phyloP scores from a whole-genome alignment of 2,888 invertebrate species.

The Leptopilina myrica region DNA sequence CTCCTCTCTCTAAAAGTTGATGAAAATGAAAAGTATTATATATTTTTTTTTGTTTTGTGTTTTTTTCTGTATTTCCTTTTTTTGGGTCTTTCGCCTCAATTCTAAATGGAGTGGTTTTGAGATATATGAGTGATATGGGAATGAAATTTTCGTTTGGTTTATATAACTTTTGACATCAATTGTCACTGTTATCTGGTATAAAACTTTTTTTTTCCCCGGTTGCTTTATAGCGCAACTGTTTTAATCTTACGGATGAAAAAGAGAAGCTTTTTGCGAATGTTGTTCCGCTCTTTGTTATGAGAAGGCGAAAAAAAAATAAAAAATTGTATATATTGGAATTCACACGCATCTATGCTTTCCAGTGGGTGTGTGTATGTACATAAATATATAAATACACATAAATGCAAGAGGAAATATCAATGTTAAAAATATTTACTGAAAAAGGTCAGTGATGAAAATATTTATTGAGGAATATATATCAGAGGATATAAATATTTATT shows the following conservation, averaged over 20 bases:
- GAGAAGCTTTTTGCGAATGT: not conserved
- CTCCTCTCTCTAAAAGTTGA: not conserved
- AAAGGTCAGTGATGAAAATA: not conserved
- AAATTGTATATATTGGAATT: too few species aligned
- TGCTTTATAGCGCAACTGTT: not conserved
- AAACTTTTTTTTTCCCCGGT: not conserved
- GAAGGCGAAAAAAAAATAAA: not conserved
- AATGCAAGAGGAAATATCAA: not conserved
- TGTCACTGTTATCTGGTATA: conserved; percentile 12
- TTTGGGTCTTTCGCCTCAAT: conserved; percentile 3
- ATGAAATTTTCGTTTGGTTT: conserved; percentile 6
- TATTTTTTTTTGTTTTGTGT: too few species aligned
- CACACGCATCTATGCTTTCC: too few species aligned
- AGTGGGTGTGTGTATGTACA: too few species aligned
- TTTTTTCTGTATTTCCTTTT: not conserved
- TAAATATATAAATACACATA: too few species aligned
- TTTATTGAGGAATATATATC: not conserved
- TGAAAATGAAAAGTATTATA: conserved; percentile 6
- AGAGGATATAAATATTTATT: too few species aligned
- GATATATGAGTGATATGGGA: conserved; percentile 3
- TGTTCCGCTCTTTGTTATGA: not conserved
- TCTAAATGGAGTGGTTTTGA: conserved; percentile 23
- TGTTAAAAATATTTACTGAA: conserved; percentile 12
- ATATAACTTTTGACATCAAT: conserved; percentile 6
- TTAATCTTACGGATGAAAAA: not conserved